Evolutionary conservation across 2,113 vertebrate species (phyloP), one percentile per base, ranked within the genome.

Genomic region (Paralichthys olivaceus): DNA sequence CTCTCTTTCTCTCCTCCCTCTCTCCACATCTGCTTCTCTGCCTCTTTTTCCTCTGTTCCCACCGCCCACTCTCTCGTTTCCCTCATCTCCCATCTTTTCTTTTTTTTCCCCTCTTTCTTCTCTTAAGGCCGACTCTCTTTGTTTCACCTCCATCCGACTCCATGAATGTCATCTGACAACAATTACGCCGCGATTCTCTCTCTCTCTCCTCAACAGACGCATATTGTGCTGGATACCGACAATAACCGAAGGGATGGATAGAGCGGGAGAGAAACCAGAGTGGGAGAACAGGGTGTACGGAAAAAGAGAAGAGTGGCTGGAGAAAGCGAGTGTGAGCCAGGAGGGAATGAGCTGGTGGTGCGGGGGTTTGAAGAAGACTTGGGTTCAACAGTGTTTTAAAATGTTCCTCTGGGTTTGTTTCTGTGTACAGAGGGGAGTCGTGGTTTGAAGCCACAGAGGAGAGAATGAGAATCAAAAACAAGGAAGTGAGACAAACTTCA

Each of bases 131-230:
- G 43, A 20, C 37, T 70, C 77, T 62, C 62, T 86, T 80, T 58
- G 47, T 84, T 87, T 88, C 71, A 76, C 89, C 81, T 88, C 72
- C 37, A 26, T 29, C 67, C 55, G 6, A 73, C 65, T 80, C 78
- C 51, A 47, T 51, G 54, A 57, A 60, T 58, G 80, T 88, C 92
- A 94, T 93, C 92, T 93, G 92, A 94, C 86, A 91, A 84, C 81
- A 82, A 93, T 93, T 94, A 92, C 32, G 8, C 7, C 3, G 25
- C 67, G 85, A 83, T 83, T 73, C 43, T 84, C 87, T 40, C 37
- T 40, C 37, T 4, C 37, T 37, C 75, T 65, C 80, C 51, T 72
- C 73, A 2, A 85, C 69, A 76, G 72, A 6, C 55, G 23, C 63
- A 66, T 66, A 77, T 72, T 82, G 72, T 74, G 83, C 28, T 14